These are phyloP conservation scores for Xylocopa sonorina DNA, from an alignment of 1,140 invertebrate species.

Conservation along the genomic window DNA sequence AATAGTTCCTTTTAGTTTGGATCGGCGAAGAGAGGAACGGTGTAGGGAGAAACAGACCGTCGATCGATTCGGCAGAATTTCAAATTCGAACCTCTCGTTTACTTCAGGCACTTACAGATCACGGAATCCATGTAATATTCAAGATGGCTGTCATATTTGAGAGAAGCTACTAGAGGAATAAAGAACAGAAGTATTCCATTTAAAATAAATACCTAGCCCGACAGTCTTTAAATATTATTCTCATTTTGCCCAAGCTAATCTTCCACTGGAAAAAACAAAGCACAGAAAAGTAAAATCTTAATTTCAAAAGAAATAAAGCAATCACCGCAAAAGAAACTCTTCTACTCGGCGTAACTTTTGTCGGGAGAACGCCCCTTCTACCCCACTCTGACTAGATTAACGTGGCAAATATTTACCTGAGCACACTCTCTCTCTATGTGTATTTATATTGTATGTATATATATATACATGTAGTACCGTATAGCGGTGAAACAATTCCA, in stretches of 20 bases:
- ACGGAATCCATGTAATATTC: background rate
- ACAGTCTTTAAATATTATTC: background rate
- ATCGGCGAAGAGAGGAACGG: background rate
- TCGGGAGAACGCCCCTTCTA: background rate
- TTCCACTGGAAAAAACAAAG: too few species aligned
- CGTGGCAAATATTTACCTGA: background rate
- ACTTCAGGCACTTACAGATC: background rate
- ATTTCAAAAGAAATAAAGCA: background rate
- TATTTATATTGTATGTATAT: background rate
- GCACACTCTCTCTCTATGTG: background rate
- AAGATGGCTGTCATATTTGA: background rate
- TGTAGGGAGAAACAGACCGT: background rate
- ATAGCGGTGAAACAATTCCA: conserved; percentile 36
- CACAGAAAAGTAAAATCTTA: background rate
- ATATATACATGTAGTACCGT: background rate
- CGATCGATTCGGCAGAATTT: background rate
- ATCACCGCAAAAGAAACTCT: background rate
- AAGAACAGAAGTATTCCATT: background rate
- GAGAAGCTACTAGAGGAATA: background rate
- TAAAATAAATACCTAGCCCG: background rate
- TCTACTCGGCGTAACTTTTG: background rate
- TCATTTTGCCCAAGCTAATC: too few species aligned
- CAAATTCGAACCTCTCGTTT: conserved; percentile 11
- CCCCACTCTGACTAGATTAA: background rate
- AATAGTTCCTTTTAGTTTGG: background rate